A percentile compares a stretch with the other conserved stretches of the same genome.
These are phyloP conservation scores for Calonectris borealis DNA, from an alignment of 2,113 vertebrate genomes.

Conservation along the genomic window DNA sequence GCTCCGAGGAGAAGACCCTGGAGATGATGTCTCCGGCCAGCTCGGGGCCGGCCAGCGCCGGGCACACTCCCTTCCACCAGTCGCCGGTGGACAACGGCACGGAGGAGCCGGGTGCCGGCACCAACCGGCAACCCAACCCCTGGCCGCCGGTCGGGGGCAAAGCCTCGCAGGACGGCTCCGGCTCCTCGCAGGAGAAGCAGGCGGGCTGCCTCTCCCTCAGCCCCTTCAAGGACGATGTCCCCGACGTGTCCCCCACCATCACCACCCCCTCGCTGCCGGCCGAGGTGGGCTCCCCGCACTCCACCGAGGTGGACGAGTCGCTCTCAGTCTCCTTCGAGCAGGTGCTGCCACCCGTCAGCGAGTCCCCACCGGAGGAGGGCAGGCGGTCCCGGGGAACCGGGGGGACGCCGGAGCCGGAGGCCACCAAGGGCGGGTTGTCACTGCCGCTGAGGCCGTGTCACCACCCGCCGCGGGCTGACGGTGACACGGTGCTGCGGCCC, in stretches of 20 bases:
- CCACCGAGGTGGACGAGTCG: conserved; percentile 89
- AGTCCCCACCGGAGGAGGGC: conserved; percentile 71
- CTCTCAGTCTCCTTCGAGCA: conserved; percentile 90
- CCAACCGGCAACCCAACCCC: background rate
- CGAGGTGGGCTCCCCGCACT: conserved; percentile 86
- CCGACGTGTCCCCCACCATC: conserved; percentile 80
- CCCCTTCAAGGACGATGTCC: conserved; percentile 75
- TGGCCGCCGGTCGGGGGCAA: conserved; percentile 27
- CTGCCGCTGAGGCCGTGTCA: conserved; percentile 78
- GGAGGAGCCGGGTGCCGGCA: background rate
- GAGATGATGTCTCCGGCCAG: conserved; percentile 76
- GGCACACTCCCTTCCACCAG: conserved; percentile 81
- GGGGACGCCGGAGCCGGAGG: conserved; percentile 45
- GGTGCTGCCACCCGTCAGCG: conserved; percentile 71
- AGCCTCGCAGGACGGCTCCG: conserved; percentile 58
- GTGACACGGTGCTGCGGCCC: background rate
- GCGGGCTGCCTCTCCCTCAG: conserved; percentile 81
- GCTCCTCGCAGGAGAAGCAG: conserved; percentile 72
- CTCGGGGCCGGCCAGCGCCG: conserved; percentile 63
- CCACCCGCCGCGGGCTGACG: conserved; percentile 55
- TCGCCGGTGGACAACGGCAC: conserved; percentile 73
- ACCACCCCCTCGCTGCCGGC: conserved; percentile 87
- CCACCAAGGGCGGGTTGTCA: conserved; percentile 55
- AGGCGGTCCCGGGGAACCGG: conserved; percentile 23
- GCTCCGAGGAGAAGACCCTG: conserved; percentile 80